These are phyloP conservation scores for Anadara kagoshimensis DNA, from an alignment of 1,140 invertebrate species.

Conservation along the genomic window DNA sequence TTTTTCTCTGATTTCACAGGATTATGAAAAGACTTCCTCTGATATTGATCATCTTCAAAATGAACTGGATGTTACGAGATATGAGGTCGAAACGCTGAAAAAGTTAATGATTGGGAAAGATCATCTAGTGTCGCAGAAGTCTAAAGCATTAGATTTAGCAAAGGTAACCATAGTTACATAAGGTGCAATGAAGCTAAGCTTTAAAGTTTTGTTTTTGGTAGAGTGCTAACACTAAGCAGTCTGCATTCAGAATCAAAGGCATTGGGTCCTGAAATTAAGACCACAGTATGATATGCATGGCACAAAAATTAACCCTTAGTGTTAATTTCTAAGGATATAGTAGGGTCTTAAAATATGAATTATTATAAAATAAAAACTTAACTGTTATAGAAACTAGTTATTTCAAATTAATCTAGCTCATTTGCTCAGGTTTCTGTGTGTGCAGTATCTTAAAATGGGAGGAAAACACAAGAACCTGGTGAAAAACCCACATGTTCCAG, in stretches of 20 bases:
- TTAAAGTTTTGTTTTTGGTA: background rate
- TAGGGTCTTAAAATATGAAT: too few species aligned
- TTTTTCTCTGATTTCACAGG: slow-evolving; percentile 31
- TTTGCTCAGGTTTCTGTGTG: too few species aligned
- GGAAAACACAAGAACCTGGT: too few species aligned
- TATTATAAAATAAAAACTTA: too few species aligned
- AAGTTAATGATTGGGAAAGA: slow-evolving; percentile 59
- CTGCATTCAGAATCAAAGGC: background rate
- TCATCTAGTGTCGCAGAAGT: slow-evolving; percentile 55
- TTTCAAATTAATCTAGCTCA: too few species aligned
- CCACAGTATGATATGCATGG: too few species aligned
- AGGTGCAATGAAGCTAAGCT: background rate
- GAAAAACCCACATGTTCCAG: too few species aligned
- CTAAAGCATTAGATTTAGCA: slow-evolving; percentile 61
- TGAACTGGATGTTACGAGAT: slow-evolving; percentile 51
- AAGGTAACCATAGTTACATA: slow-evolving; percentile 46
- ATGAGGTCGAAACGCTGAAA: slow-evolving; percentile 58
- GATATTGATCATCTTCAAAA: slow-evolving; percentile 41
- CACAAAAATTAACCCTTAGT: too few species aligned
- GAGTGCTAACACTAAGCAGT: background rate
- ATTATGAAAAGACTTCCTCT: slow-evolving; percentile 43
- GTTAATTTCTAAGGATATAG: too few species aligned
- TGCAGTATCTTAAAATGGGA: too few species aligned
- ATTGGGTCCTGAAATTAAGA: too few species aligned
- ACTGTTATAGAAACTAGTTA: too few species aligned